A percentile compares a stretch with the other conserved stretches of the same genome.
These are phyloP conservation scores for Salvelinus sp. DNA, from an alignment of 2,113 vertebrate genomes.

Conservation along the genomic window DNA sequence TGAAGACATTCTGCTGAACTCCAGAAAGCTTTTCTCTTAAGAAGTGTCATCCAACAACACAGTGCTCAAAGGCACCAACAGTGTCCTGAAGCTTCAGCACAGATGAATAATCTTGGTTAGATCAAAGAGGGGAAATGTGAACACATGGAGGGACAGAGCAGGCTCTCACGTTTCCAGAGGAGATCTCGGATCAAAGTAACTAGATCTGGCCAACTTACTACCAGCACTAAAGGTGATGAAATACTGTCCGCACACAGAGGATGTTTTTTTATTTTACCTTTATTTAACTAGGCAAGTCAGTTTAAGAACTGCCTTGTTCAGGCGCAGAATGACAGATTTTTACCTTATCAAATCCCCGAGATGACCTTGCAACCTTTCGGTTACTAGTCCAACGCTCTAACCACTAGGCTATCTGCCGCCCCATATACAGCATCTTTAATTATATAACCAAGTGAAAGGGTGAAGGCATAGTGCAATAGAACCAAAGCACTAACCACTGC, in stretches of 20 bases:
- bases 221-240: slow-evolving; percentile 3
- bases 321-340: no score
- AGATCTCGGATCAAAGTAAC: slow-evolving; percentile 16
- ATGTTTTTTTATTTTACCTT: no score
- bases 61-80: slow-evolving; percentile 30
- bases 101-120: slow-evolving; percentile 29
- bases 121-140: neutral
- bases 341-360: no score
- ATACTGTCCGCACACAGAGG: neutral
- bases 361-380: no score
- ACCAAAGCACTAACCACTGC: no score
- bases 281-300: no score
- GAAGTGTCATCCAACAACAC: slow-evolving; percentile 14
- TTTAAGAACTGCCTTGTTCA: no score
- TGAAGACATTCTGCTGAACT: neutral
- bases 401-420: no score
- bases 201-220: neutral
- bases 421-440: no score
- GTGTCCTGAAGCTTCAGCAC: slow-evolving; percentile 20
- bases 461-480: no score
- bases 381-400: no score
- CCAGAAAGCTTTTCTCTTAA: neutral
- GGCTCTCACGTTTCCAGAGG: slow-evolving; percentile 3
- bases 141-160: slow-evolving; percentile 23
- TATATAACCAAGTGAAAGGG: no score